These are phyloP conservation scores for Scolopax rusticola DNA, from an alignment of 2,797 vertebrate species.

Conservation along the genomic window DNA sequence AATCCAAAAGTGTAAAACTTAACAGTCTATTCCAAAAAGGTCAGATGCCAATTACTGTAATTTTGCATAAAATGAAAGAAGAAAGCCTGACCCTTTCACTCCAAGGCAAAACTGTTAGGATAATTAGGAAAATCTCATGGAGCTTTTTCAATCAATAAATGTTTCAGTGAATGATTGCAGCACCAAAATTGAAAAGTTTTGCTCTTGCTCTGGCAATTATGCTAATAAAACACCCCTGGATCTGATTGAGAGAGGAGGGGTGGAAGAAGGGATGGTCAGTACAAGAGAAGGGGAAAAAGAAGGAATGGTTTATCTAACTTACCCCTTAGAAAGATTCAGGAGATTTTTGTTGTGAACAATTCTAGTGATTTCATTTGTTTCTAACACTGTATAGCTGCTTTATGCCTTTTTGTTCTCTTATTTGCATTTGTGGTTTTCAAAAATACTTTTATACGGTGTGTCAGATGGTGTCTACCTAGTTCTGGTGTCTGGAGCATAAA, in stretches of 20 bases:
- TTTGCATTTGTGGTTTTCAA: not conserved
- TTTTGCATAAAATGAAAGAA: slow-evolving; percentile 77
- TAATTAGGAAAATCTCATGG: slow-evolving; percentile 62
- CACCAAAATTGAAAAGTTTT: slow-evolving; percentile 50
- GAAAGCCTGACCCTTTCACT: slow-evolving; percentile 65
- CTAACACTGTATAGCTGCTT: not conserved
- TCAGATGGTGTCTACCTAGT: not conserved
- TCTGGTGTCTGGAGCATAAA: not conserved
- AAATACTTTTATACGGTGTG: not conserved
- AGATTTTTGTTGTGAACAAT: not conserved
- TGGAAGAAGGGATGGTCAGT: not conserved
- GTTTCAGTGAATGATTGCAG: slow-evolving; percentile 56
- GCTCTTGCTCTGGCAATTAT: slow-evolving; percentile 37
- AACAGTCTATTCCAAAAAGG: slow-evolving; percentile 70
- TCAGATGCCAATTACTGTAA: slow-evolving; percentile 78
- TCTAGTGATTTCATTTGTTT: not conserved
- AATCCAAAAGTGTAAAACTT: slow-evolving; percentile 57
- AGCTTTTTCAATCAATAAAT: slow-evolving; percentile 72
- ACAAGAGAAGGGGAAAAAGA: not conserved
- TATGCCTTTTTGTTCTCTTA: not conserved
- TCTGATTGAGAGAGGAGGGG: not conserved
- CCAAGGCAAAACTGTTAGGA: slow-evolving; percentile 51
- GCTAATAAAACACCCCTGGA: not conserved
- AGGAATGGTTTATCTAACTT: not conserved
- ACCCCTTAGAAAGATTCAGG: not conserved